Evolutionary conservation across 1,140 invertebrate genomes (phyloP), one percentile per base, ranked within the genome.

Genomic region (Tetragonula clypearis): DNA sequence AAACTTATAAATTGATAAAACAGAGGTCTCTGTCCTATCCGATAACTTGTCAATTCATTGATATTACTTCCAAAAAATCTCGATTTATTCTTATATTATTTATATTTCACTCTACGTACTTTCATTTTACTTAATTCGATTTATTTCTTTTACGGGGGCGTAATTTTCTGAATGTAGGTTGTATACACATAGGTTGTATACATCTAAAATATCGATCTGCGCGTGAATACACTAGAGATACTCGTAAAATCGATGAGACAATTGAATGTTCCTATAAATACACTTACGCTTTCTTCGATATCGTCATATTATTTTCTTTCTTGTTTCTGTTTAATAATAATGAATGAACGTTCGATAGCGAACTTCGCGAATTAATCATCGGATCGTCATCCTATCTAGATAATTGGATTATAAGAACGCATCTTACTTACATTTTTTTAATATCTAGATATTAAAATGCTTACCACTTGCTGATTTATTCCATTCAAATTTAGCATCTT

Each of bases 131-230:
- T 12, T 62, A 62, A 23, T 62, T 62, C 60, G 60, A 62, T 62
- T 23, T 23, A 62, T n/a, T 23, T 35, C 66, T 21, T 68, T 30
- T 3, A 68, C 30, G 26, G 15, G 17, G n/a, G 9, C 30, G 35
- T 23, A 41, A 60, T 78, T 65, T 66, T 78, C 58, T 26, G n/a
- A 77, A 86, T 88, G 87, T 88, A 83, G 87, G 79, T 88, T 88
- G 72, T 86, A 69, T 66, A 78, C 71, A 79, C 79, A 11, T 35
- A 35, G 2, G 35, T 35, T 35, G 35, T 35, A 35, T 35, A n/a
- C 69, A 65, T 69, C 69, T 68, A 55, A 35, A 55, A 66, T 88
- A 89, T 88, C 79, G 88, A 89, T 83, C 84, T 56, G 77, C n/a
- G 74, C 41, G 65, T 60, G 73, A 78, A 74, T 73, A 76, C 17